Percentiles rank a stretch among this genome's conserved stretches.
phyloP scores from a whole-genome alignment of 2,888 invertebrate species.

The Agonopterix heracliana region DNA sequence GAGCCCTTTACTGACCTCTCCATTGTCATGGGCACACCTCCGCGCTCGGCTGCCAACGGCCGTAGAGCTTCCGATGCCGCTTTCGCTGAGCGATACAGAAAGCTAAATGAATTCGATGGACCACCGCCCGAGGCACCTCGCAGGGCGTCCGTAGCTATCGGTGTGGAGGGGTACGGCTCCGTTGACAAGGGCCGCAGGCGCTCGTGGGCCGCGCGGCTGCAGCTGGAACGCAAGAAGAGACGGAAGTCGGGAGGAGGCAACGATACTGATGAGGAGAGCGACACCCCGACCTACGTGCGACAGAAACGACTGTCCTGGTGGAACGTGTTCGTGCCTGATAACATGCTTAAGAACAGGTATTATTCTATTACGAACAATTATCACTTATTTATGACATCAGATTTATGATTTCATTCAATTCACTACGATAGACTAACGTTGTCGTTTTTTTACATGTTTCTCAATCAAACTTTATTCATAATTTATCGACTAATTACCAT shows the following conservation, averaged over 20 bases:
- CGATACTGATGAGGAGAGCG: conserved; percentile 62
- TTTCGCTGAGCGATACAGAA: conserved; percentile 64
- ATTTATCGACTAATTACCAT: conserved; percentile 16
- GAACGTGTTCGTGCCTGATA: conserved; percentile 90
- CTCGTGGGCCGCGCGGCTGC: conserved; percentile 77
- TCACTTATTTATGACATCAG: background rate
- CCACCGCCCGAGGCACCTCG: conserved; percentile 61
- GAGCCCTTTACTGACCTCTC: conserved; percentile 52
- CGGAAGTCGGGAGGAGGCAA: conserved; percentile 72
- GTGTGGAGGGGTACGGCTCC: conserved; percentile 48
- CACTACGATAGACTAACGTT: conserved; percentile 8
- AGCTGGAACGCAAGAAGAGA: conserved; percentile 71
- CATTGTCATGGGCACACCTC: conserved; percentile 29
- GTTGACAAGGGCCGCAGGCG: conserved; percentile 77
- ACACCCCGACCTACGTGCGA: conserved; percentile 65
- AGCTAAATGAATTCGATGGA: conserved; percentile 61
- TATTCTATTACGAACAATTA: conserved; percentile 9
- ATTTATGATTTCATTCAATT: conserved; percentile 9
- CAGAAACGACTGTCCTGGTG: conserved; percentile 91
- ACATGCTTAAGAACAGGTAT: conserved; percentile 82
- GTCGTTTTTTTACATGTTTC: conserved; percentile 7
- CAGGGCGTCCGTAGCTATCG: conserved; percentile 62
- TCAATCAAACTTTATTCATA: conserved; percentile 10
- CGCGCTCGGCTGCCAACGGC: conserved; percentile 50
- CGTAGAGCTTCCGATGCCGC: conserved; percentile 66